Evolutionary conservation across 2,113 vertebrate genomes (phyloP).

Genomic region (Oryzias woworae): DNA sequence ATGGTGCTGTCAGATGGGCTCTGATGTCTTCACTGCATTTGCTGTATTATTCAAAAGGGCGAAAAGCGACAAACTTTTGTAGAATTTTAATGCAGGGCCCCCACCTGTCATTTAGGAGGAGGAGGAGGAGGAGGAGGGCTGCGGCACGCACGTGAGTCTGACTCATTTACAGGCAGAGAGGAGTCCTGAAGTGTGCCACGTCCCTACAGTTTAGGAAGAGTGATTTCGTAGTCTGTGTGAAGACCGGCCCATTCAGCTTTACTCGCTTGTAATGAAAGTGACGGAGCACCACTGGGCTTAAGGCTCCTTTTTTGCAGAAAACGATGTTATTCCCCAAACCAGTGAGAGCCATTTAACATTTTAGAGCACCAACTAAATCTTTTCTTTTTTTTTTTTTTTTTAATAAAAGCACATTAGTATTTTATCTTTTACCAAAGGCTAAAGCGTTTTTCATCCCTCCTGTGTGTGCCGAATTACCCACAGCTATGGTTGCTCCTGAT

Average conservation of each 20-base stretch:
- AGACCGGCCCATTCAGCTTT: slow-evolving; percentile 16
- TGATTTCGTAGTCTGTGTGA: slow-evolving; percentile 16
- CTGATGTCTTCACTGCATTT: slow-evolving; percentile 69
- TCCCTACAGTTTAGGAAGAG: slow-evolving; percentile 32
- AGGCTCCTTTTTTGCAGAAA: not conserved
- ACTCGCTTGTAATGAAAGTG: not conserved
- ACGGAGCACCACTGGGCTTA: not conserved
- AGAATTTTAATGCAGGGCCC: slow-evolving; percentile 64
- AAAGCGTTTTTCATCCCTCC: not conserved
- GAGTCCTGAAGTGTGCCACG: slow-evolving; percentile 37
- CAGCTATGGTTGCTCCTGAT: not conserved
- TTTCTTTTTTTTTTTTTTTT: not conserved
- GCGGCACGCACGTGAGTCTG: slow-evolving; percentile 8
- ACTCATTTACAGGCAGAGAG: slow-evolving; percentile 37
- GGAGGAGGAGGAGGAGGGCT: slow-evolving; percentile 18
- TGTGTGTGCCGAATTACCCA: not conserved
- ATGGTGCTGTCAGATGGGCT: slow-evolving; percentile 71
- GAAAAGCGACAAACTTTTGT: slow-evolving; percentile 70
- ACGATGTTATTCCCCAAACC: not conserved
- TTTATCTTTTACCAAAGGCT: not conserved
- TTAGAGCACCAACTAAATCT: too few species aligned
- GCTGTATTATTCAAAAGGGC: slow-evolving; percentile 73
- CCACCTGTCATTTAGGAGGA: slow-evolving; percentile 23
- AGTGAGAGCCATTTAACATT: not conserved
- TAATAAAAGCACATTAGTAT: not conserved